Percentiles rank a stretch among this genome's conserved stretches.
These are phyloP conservation scores for Atethmia centrago DNA, from an alignment of 2,888 invertebrate species.

Conservation along the genomic window DNA sequence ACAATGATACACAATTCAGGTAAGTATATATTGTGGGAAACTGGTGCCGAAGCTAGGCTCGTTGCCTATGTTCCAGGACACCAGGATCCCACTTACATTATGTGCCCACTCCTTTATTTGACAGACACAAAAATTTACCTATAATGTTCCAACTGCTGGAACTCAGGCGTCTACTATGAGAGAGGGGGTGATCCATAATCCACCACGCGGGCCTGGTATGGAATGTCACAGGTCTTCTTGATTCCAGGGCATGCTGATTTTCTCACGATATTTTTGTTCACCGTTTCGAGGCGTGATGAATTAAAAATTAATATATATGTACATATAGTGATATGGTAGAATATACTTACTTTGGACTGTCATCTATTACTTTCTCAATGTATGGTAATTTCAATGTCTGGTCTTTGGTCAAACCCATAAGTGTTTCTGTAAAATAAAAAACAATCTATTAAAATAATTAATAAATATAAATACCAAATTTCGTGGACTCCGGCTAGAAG, in stretches of 20 bases:
- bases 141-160: not conserved
- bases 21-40: too few species aligned
- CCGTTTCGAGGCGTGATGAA: not conserved
- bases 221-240: not conserved
- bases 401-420: slow-evolving; percentile 81
- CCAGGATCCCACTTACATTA: too few species aligned
- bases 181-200: not conserved
- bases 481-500: too few species aligned
- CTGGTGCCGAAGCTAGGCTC: too few species aligned
- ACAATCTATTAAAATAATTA: not conserved
- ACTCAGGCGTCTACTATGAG: not conserved
- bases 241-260: not conserved
- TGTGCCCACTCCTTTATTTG: not conserved
- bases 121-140: not conserved
- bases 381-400: slow-evolving; percentile 76
- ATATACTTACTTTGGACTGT: slow-evolving; percentile 71
- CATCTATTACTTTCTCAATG: slow-evolving; percentile 74
- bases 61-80: too few species aligned
- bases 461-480: too few species aligned
- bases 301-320: not conserved
- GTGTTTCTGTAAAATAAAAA: slow-evolving; percentile 72
- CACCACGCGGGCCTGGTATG: not conserved
- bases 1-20: too few species aligned
- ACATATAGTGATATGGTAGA: not conserved
- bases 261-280: not conserved